Conservation (phyloP, 30 jellyfish, hydroid and myxozoan genomes). For the Hydractinia echinata region DNA sequence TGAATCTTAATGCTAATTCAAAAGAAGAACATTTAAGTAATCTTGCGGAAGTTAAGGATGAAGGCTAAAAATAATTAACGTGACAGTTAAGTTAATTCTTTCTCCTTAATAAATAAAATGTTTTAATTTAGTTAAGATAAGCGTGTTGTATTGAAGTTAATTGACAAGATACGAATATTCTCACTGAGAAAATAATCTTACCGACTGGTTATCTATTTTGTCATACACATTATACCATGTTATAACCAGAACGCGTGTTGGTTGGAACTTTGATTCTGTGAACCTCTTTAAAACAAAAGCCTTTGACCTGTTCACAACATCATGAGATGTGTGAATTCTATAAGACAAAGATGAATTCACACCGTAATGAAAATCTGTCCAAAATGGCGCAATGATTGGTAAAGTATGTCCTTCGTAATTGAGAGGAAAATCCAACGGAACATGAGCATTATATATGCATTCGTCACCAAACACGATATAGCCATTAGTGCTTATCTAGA, state of each 20-base stretch:
- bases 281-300: background rate
- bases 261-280: background rate
- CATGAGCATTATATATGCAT: background rate
- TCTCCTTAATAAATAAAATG: too few relatives aligned
- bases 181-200: too few relatives aligned
- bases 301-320: background rate
- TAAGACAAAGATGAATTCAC: background rate
- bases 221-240: conserved; percentile 15
- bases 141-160: too few relatives aligned
- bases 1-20: too few relatives aligned
- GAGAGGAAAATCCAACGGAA: conserved; percentile 2
- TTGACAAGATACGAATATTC: too few relatives aligned
- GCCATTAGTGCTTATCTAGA: background rate
- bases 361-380: conserved; percentile 10
- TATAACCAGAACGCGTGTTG: background rate
- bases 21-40: too few relatives aligned
- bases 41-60: too few relatives aligned
- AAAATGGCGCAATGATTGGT: background rate
- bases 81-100: too few relatives aligned
- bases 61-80: too few relatives aligned
- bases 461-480: background rate
- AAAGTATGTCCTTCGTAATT: background rate
- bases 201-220: too few relatives aligned
- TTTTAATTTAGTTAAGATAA: too few relatives aligned
- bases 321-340: background rate